Percentiles rank a stretch among this genome's conserved stretches.
Conservation (phyloP, 2,113 vertebrate genomes). For the Clarias macrocephalus region DNA sequence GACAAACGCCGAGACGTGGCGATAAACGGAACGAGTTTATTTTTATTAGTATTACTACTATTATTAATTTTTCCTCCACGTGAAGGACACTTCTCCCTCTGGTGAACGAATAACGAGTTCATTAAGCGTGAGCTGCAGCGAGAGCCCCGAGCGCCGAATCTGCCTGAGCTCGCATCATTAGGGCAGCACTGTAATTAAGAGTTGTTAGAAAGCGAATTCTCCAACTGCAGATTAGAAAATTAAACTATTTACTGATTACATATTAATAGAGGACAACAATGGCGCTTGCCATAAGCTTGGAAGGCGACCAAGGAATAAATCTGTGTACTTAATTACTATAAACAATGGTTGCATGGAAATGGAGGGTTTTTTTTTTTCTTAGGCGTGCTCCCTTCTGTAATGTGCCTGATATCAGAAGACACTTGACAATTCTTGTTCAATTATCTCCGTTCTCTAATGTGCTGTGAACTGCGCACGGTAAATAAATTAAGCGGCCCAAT, state of each 20-base stretch:
- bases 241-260: conserved; percentile 99
- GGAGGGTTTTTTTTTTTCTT: conserved; percentile 84
- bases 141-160: conserved; percentile 92
- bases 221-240: conserved; percentile 99
- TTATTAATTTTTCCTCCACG: conserved; percentile 47
- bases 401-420: conserved; percentile 99
- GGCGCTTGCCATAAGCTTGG: conserved; percentile 99
- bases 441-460: conserved; percentile 99
- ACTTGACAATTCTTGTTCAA: conserved; percentile 99
- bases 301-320: conserved; percentile 99
- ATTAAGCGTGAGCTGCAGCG: conserved; percentile 91
- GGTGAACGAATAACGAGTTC: conserved; percentile 98
- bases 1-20: background rate
- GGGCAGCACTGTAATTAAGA: conserved; percentile 99
- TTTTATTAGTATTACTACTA: background rate
- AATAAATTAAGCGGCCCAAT: conserved; percentile 99
- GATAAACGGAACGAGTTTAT: background rate
- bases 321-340: conserved; percentile 99
- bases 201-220: conserved; percentile 99
- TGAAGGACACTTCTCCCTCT: conserved; percentile 87
- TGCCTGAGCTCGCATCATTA: conserved; percentile 98
- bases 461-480: conserved; percentile 99
- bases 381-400: conserved; percentile 99
- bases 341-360: conserved; percentile 99
- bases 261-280: conserved; percentile 99